These are phyloP conservation scores for Vulpes lagopus DNA, from an alignment of 2,113 vertebrate genomes.

Conservation along the genomic window DNA sequence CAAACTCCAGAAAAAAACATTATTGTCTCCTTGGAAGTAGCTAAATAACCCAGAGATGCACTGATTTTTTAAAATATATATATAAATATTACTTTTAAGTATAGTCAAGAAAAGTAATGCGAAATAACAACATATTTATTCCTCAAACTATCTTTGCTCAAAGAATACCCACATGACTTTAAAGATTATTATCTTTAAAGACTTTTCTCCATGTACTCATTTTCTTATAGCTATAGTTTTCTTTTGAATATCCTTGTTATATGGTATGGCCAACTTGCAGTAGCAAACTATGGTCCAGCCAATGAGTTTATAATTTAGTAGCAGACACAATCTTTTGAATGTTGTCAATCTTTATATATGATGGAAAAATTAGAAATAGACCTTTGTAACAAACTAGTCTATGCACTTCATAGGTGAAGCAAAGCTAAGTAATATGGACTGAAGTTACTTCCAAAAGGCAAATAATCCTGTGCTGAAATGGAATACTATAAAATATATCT, in stretches of 20 bases:
- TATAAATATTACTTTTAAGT: background rate
- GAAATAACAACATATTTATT: slow-evolving; percentile 2
- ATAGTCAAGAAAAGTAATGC: background rate
- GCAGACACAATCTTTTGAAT: slow-evolving; percentile 62
- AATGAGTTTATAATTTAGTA: slow-evolving; percentile 67
- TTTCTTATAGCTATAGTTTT: slow-evolving; percentile 2
- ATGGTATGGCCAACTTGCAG: slow-evolving; percentile 62
- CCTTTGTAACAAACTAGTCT: slow-evolving; percentile 43
- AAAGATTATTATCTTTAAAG: background rate
- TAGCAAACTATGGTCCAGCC: slow-evolving; percentile 62
- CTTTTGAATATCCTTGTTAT: slow-evolving; percentile 60
- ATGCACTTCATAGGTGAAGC: background rate
- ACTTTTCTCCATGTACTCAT: background rate
- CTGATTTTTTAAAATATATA: background rate
- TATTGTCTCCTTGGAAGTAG: background rate
- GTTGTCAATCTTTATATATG: slow-evolving; percentile 55
- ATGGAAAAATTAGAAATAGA: slow-evolving; percentile 66
- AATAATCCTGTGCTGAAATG: background rate
- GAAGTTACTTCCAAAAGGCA: background rate
- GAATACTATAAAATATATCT: slow-evolving; percentile 11
- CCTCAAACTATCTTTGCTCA: background rate
- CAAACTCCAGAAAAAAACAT: background rate
- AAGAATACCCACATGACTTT: background rate
- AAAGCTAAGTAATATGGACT: background rate
- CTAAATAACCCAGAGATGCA: background rate